These are phyloP conservation scores for Amphiprion clarkii DNA, from an alignment of 2,797 vertebrate species.

Conservation along the genomic window DNA sequence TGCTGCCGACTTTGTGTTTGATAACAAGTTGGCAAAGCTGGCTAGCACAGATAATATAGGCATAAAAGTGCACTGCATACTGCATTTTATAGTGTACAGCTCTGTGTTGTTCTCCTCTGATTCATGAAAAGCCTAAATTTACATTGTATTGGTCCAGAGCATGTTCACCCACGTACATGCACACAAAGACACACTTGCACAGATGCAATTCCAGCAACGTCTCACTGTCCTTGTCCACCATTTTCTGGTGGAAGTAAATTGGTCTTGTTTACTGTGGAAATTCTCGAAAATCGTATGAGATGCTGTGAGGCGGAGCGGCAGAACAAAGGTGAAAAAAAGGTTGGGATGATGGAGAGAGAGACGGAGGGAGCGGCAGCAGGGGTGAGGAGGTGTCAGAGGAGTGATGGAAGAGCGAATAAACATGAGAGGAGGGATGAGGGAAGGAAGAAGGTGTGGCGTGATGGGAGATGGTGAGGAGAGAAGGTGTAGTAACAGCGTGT, in stretches of 20 bases:
- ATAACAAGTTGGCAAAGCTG: constrained; percentile 23
- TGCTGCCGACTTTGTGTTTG: constrained; percentile 25
- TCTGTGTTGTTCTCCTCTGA: neutral
- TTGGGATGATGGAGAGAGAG: constrained; percentile 40
- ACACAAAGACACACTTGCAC: neutral
- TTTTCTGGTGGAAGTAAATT: constrained; percentile 37
- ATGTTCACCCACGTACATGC: neutral
- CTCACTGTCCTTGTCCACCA: neutral
- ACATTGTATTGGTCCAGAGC: neutral
- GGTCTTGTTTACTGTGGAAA: constrained; percentile 60
- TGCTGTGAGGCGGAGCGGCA: constrained; percentile 15
- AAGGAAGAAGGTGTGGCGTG: constrained; percentile 54
- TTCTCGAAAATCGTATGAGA: constrained; percentile 22
- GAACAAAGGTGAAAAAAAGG: constrained; percentile 48
- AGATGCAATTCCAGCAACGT: neutral
- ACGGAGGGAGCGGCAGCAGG: constrained; percentile 13
- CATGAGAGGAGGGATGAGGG: constrained; percentile 20
- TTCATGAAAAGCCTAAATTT: neutral
- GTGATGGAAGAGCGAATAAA: constrained; percentile 47
- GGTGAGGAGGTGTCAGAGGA: constrained; percentile 51
- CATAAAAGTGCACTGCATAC: neutral
- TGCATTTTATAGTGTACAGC: neutral
- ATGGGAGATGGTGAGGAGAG: constrained; percentile 48
- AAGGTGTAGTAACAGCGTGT: constrained; percentile 44
- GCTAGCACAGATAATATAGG: neutral